Base-by-base conservation (phyloP, 2,113 vertebrate genomes). In the Blennius ocellaris region DNA sequence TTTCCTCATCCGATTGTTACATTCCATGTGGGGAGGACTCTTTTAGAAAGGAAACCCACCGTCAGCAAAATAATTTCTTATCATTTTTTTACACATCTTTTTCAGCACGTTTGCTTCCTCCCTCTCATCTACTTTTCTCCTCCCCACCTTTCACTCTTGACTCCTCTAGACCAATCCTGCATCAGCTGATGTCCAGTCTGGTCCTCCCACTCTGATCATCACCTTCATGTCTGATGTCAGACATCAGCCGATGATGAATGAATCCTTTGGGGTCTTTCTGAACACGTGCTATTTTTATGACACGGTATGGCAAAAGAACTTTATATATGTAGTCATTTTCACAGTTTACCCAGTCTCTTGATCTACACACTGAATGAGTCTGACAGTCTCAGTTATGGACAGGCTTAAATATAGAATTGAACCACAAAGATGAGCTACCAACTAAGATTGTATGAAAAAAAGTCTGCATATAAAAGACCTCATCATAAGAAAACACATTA, bases 21-120 rank as follows among this genome's bases (percentile, higher is more conserved):
- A 81, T 76, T 87, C 82, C 79, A 65, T 56, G 78, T 67, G 78
- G 39, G 30, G 53, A 76, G 39, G 15, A 45, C 51, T 81, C 74
- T 62, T 50, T 70, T 52, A 55, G 44, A 57, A 62, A 73, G 68
- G 55, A 82, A 86, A 76, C 51, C 38, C 51, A 16, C 56, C 60
- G 37, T 68, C 58, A 67, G 40, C 54, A 45, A 63, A 73, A 37
- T 48, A 64, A 78, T 81, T 57, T 40, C 36, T 38, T 50, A 41
- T 61, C 47, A 14, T 0, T 39, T 78, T 37, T 73, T 41, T 40
- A 81, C 74, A 69, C 14, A 56, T 74, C 55, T 40, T 76, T 45
- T 21, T 58, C 37, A 57, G 62, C 47, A 67, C 9, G 3, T 8
- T 17, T 66, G 14, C 50, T 70, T 73, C 51, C 78, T 76, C 69